phyloP scores from a whole-genome alignment of 2,797 vertebrate genomes.

The Sarcoramphus papa region DNA sequence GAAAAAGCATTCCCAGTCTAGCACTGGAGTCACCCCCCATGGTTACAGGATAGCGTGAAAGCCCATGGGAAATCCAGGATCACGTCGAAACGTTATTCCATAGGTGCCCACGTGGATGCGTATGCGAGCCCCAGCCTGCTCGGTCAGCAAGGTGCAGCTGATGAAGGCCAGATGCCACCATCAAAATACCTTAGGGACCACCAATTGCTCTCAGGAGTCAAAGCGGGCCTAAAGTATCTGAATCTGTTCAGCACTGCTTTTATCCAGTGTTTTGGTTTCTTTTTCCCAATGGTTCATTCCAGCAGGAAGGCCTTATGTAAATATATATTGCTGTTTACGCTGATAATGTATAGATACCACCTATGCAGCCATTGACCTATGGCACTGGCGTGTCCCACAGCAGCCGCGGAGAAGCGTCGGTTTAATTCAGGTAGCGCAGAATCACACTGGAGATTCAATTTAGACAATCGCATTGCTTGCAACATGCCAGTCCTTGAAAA shows the following conservation, averaged over 20 bases:
- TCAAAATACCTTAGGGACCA: not conserved
- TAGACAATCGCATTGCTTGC: fast-evolving
- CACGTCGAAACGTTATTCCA: fast-evolving
- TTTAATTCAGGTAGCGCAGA: not conserved
- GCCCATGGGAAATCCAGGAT: not conserved
- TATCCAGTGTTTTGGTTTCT: not conserved
- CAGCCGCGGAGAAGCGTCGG: fast-evolving
- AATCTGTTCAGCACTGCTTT: not conserved
- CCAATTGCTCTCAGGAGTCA: not conserved
- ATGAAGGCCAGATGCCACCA: not conserved
- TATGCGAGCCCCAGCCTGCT: not conserved
- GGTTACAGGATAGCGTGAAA: not conserved
- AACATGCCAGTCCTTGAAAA: not conserved
- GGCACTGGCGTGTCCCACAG: fast-evolving
- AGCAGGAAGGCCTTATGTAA: not conserved
- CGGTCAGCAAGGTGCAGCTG: fast-evolving
- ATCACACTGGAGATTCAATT: not conserved
- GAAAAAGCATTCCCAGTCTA: not conserved
- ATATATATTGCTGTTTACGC: not conserved
- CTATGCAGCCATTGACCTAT: not conserved
- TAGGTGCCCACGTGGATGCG: not conserved
- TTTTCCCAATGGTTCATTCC: not conserved
- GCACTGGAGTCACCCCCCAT: not conserved
- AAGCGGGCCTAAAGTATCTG: not conserved
- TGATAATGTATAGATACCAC: not conserved